Base-by-base conservation (phyloP, 2,888 invertebrate genomes). In the Drosophila gaucha region DNA sequence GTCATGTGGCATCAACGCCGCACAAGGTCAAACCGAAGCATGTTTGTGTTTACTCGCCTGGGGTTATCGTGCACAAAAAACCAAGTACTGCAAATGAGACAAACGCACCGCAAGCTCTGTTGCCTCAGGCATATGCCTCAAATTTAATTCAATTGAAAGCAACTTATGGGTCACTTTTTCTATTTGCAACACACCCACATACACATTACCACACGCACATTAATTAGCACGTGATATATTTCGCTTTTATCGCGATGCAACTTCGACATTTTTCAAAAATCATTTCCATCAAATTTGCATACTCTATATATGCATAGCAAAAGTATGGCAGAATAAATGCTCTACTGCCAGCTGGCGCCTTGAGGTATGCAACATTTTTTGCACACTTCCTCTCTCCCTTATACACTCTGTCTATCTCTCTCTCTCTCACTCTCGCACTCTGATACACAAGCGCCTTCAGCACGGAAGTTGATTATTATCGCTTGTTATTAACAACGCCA, bases 381-480 rank as follows among this genome's bases (percentile, higher is more conserved):
- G 54, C 67, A 67, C 38, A 43, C 49, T 50, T 62, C 56, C 20
- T 33, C n/a, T 8, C n/a, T n/a, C 24, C 28, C 14, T 6, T 20
- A 33, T 18, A 31, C 54, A 26, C 47, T 39, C 51, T 56, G 14
- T 6, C 26, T 22, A 28, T 16, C 20, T 14, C 14, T 30, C n/a
- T 56, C 31, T 14, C 46, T 18, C 14, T 20, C 9, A 8, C 35
- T 12, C 2, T 18, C 2, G 12, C 38, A 6, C 22, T 1, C 41
- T n/a, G n/a, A n/a, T 20, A 26, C 52, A 44, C 44, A 59, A 66
- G 67, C 71, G 76, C 83, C 79, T 65, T 71, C 67, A 69, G 84
- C 88, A 75, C 87, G 87, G 87, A 87, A 87, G 87, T 87, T 82
- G 87, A 87, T 87, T 87, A 89, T 89, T 87, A 89, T 87, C 88